Conservation (phyloP, 1,140 invertebrate species). For the Penaeus japonicus region DNA sequence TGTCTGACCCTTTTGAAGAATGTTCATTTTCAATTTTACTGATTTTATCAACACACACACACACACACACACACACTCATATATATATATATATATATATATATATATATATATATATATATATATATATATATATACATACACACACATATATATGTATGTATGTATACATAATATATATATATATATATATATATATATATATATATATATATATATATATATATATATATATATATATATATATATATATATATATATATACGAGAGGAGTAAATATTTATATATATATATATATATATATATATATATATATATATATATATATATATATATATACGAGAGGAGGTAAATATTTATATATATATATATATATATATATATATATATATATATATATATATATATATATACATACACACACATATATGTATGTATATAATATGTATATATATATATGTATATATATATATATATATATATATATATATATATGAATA, state of each 20-base stretch:
- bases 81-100: no score
- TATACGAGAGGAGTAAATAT: neutral
- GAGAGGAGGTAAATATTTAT: neutral
- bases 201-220: no score
- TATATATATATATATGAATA: no score
- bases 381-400: neutral
- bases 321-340: neutral
- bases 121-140: neutral
- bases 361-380: neutral
- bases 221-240: no score
- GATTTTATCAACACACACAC: neutral
- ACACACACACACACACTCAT: neutral
- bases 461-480: no score
- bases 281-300: neutral
- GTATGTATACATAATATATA: no score
- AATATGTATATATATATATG: no score
- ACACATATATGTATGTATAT: no score
- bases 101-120: no score
- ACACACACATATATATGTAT: neutral
- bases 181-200: no score
- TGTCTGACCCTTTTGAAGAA: no score
- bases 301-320: neutral
- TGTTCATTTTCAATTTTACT: no score
- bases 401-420: neutral
- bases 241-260: conserved; percentile 3